These are phyloP conservation scores for Neosalanx taihuensis DNA, from an alignment of 2,797 vertebrate species.

Conservation along the genomic window DNA sequence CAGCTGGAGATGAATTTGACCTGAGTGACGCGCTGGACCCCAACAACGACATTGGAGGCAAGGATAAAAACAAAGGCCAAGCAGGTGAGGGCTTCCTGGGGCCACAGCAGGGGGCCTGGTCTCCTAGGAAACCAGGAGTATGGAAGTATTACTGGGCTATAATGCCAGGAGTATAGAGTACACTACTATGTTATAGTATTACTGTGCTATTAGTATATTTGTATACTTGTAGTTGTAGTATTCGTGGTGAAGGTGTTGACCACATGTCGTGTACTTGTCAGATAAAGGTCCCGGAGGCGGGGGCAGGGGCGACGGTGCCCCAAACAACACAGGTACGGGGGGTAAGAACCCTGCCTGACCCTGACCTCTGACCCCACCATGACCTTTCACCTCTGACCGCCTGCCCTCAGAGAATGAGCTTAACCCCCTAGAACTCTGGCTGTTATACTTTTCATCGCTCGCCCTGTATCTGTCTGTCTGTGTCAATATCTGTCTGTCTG, in stretches of 20 bases:
- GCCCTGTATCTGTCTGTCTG: constrained; percentile 13
- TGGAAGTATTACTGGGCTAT: background rate
- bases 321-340: constrained; percentile 37
- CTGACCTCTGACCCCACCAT: too few relatives aligned
- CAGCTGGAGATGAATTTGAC: constrained; percentile 65
- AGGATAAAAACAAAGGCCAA: constrained; percentile 60
- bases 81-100: constrained; percentile 53
- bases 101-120: background rate
- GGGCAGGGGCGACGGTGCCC: constrained; percentile 38
- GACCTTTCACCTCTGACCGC: too few relatives aligned
- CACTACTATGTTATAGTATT: background rate
- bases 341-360: constrained; percentile 49
- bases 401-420: too few relatives aligned
- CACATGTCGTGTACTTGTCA: constrained; percentile 38
- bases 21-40: constrained; percentile 81
- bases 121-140: background rate
- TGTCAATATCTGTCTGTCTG: background rate
- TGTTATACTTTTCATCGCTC: background rate
- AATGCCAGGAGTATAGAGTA: background rate
- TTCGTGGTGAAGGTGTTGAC: constrained; percentile 12
- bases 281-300: constrained; percentile 51
- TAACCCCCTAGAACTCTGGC: background rate
- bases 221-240: background rate
- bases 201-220: background rate
- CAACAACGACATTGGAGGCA: constrained; percentile 67